phyloP scores from a whole-genome alignment of 2,888 invertebrate genomes.

The Melanophora roralis region DNA sequence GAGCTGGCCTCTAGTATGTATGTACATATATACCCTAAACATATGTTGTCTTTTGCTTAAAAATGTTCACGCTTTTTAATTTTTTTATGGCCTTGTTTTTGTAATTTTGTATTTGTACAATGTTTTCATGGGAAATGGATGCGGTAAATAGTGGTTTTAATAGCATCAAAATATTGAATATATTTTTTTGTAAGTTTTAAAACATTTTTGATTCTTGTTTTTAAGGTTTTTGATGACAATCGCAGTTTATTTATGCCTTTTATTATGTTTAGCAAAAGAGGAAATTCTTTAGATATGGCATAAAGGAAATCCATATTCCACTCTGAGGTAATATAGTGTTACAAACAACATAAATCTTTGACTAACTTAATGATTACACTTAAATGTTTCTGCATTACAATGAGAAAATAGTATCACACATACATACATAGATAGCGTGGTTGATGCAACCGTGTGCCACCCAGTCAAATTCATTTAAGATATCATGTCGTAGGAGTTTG shows the following conservation, averaged over 20 bases:
- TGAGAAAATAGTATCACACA: too few relatives aligned
- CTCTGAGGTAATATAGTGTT: background rate
- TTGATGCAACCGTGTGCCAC: background rate
- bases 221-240: too few relatives aligned
- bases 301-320: background rate
- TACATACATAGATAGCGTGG: background rate
- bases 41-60: slow-evolving; percentile 14
- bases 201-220: background rate
- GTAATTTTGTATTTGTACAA: background rate
- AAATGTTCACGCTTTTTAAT: background rate
- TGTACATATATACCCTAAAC: too few relatives aligned
- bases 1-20: too few relatives aligned
- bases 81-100: background rate
- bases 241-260: slow-evolving; percentile 5
- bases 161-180: slow-evolving; percentile 19
- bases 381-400: background rate
- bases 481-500: slow-evolving; percentile 39
- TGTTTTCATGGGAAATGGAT: background rate
- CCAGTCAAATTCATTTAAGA: slow-evolving; percentile 18
- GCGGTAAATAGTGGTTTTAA: slow-evolving; percentile 10
- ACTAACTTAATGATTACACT: slow-evolving; percentile 35
- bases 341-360: slow-evolving; percentile 19
- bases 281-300: too few relatives aligned
- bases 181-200: too few relatives aligned
- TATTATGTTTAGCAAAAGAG: background rate